Percentiles rank a stretch among this genome's conserved stretches.
These are phyloP conservation scores for Nothoprocta pentlandii DNA, from an alignment of 2,113 vertebrate species.

Conservation along the genomic window DNA sequence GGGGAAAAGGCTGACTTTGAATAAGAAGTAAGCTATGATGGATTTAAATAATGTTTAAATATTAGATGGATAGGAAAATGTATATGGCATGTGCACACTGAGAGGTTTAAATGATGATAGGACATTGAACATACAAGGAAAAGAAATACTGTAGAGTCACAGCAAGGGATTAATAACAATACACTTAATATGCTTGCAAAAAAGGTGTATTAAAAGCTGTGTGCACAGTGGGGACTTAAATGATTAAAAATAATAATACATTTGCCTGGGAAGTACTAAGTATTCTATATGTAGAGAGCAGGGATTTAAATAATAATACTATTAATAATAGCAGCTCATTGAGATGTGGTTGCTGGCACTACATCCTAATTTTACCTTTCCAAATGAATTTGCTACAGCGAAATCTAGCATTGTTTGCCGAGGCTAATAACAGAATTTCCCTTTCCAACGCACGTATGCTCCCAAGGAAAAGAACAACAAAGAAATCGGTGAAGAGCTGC, in stretches of 20 bases:
- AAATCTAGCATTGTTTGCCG: conserved; percentile 60
- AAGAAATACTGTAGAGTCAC: conserved; percentile 34
- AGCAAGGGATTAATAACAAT: conserved; percentile 47
- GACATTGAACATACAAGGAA: conserved; percentile 3
- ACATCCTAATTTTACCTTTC: conserved; percentile 44
- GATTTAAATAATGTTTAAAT: conserved; percentile 56
- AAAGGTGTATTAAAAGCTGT: conserved; percentile 47
- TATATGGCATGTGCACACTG: conserved; percentile 3
- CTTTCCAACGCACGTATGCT: conserved; percentile 49
- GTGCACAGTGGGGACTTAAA: conserved; percentile 21
- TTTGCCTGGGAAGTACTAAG: conserved; percentile 53
- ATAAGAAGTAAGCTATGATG: conserved; percentile 44
- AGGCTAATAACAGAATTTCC: conserved; percentile 56
- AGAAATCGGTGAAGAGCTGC: conserved; percentile 48
- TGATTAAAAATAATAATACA: conserved; percentile 58
- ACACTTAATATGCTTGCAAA: conserved; percentile 48
- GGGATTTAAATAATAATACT: conserved; percentile 68
- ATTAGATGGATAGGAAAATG: conserved; percentile 24
- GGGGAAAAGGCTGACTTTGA: conserved; percentile 32
- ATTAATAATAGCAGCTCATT: conserved; percentile 29
- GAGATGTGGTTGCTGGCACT: conserved; percentile 27
- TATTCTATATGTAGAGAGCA: conserved; percentile 13
- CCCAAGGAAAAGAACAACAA: conserved; percentile 68
- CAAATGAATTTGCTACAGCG: conserved; percentile 46
- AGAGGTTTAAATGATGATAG: conserved; percentile 30